Percentiles rank a stretch among this genome's conserved stretches.
Conservation (phyloP, 1,140 invertebrate genomes). For the Idris sp. region DNA sequence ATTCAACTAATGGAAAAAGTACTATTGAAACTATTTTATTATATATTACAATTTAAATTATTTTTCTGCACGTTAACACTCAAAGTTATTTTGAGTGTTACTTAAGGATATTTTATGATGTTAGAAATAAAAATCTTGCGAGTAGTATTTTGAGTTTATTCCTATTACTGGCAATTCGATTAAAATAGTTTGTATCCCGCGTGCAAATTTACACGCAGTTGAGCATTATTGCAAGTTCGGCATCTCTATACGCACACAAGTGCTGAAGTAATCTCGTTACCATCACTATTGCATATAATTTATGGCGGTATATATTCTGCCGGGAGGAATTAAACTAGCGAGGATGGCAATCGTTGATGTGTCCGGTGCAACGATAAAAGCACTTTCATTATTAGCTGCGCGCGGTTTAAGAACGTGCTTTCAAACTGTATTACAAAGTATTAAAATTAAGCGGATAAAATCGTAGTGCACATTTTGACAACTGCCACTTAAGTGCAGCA, state of each 20-base stretch:
- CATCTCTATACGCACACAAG: constrained; percentile 45
- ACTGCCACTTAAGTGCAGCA: constrained; percentile 49
- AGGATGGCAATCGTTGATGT: constrained; percentile 55
- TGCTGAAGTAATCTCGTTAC: constrained; percentile 62
- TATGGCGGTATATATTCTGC: constrained; percentile 66
- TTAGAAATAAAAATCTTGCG: too few species aligned
- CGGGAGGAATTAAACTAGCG: constrained; percentile 60
- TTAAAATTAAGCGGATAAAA: constrained; percentile 52
- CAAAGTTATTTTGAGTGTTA: too few species aligned
- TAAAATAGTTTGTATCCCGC: constrained; percentile 48
- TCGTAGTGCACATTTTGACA: constrained; percentile 41
- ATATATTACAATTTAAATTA: too few species aligned
- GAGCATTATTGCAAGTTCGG: constrained; percentile 37
- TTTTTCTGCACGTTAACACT: too few species aligned
- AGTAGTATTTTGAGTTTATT: too few species aligned
- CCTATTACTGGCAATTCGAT: too few species aligned
- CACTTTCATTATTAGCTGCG: constrained; percentile 69
- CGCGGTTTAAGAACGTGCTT: constrained; percentile 51
- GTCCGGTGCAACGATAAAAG: constrained; percentile 63
- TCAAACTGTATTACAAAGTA: constrained; percentile 51
- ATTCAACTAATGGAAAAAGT: too few species aligned
- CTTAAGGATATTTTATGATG: too few species aligned
- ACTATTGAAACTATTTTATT: too few species aligned
- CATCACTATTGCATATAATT: constrained; percentile 64
- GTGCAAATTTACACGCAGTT: constrained; percentile 18